Base-by-base conservation (phyloP, 2,797 vertebrate species). In the Molothrus ater region DNA sequence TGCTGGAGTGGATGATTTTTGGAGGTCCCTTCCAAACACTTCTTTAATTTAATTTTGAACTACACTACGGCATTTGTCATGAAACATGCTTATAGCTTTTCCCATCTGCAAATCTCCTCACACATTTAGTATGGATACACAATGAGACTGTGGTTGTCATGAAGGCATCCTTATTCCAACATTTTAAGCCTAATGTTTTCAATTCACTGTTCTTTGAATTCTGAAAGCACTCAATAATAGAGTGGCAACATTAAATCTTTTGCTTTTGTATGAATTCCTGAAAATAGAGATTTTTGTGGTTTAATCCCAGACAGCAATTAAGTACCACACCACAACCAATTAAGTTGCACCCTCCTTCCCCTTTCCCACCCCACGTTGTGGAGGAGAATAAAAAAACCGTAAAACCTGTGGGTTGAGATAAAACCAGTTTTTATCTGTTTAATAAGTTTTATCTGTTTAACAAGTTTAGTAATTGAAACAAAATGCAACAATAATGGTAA, bases 231-330 rank as follows among this genome's bases (percentile, higher is more conserved):
- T 96, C 80, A 68, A 20, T 85, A 92, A 88, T 80, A 94, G 42
- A 84, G 38, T 51, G 48, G 57, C 80, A 88, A 43, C 88, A 68
- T 95, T 81, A 86, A 88, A 79, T 88, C 28, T 96, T 91, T 94
- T 90, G 60, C 34, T 80, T 81, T 61, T 47, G 70, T 87, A 72
- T 56, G 69, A 86, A 83, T 96, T 94, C 91, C 95, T 96, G 88
- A 92, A 90, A 95, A 65, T 1, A 83, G 56, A 73, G 36, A 21
- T 54, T 74, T 43, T 68, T 21, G 21, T 68, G 14, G 14, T 61
- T 88, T 68, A 68, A 40, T 14, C 17, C n/a, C 4, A 45, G 34
- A 24, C 31, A 74, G 31, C 7, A 74, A 68, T 21, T 28, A 53
- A 47, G 7, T 31, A 34, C 47, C 26, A 11, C 53, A 53, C 34